phyloP scores from a whole-genome alignment of 2,113 vertebrate species.

The Brienomyrus longianalis region DNA sequence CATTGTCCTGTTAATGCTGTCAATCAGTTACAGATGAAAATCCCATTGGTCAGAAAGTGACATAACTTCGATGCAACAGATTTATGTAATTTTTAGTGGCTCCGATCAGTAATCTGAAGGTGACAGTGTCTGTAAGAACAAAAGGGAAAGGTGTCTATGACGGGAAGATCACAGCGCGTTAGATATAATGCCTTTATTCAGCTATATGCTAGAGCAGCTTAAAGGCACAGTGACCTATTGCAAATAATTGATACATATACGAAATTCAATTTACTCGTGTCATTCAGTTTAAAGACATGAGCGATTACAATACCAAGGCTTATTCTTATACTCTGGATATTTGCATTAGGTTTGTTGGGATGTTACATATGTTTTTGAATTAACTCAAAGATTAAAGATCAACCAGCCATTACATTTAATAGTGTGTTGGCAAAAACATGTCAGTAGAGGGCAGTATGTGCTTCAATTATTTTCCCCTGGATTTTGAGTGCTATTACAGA shows the following conservation, averaged over 20 bases:
- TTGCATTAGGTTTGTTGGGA: not conserved
- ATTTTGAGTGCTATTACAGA: not conserved
- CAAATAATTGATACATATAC: not conserved
- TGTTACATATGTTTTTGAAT: not conserved
- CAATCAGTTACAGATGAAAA: not conserved
- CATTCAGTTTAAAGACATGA: not conserved
- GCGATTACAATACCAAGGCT: not conserved
- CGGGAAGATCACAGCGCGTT: not conserved
- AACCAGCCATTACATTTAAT: not conserved
- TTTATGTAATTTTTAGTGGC: not conserved
- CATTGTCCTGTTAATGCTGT: not conserved
- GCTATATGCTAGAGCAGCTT: not conserved
- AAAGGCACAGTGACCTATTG: not conserved
- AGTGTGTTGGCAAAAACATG: not conserved
- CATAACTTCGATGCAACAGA: not conserved
- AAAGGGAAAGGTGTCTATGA: not conserved
- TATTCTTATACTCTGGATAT: not conserved
- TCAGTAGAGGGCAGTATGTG: conserved; percentile 1
- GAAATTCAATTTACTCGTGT: too few species aligned
- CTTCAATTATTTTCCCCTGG: not conserved
- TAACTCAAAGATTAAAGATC: not conserved
- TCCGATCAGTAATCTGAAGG: not conserved
- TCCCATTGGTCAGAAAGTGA: not conserved
- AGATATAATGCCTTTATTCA: not conserved
- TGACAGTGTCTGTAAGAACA: not conserved